A percentile compares a stretch with the other conserved stretches of the same genome.
These are phyloP conservation scores for Eristalis tenax DNA, from an alignment of 2,888 invertebrate species.

Conservation along the genomic window DNA sequence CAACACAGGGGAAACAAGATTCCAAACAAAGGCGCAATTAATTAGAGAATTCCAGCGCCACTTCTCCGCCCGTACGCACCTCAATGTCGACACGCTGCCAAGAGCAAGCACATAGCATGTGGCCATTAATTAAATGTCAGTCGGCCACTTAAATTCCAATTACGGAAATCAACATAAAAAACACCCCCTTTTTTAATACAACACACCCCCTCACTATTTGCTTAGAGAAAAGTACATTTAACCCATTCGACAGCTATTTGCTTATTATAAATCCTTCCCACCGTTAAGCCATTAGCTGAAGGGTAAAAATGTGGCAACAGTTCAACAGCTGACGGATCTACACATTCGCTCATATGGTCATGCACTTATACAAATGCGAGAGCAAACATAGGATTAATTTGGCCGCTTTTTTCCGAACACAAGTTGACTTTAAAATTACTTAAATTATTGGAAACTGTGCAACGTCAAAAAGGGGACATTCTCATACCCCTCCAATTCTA, in stretches of 20 bases:
- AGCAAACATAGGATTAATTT: not conserved
- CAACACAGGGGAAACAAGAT: constrained; percentile 22
- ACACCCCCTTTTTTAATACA: constrained; percentile 45
- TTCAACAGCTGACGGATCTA: constrained; percentile 32
- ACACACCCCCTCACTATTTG: constrained; percentile 14
- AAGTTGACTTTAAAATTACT: constrained; percentile 34
- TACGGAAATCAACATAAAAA: constrained; percentile 56
- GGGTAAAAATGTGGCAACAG: constrained; percentile 7
- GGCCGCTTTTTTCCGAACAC: not conserved
- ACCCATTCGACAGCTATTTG: constrained; percentile 33
- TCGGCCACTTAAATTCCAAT: constrained; percentile 62
- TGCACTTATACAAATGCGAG: not conserved
- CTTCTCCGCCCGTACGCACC: not conserved
- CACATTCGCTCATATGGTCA: not conserved
- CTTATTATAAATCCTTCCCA: constrained; percentile 35
- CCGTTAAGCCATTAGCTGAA: constrained; percentile 35
- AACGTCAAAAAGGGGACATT: not conserved
- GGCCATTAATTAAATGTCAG: constrained; percentile 64
- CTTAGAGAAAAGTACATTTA: constrained; percentile 18
- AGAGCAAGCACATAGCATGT: constrained; percentile 15
- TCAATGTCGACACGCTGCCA: not conserved
- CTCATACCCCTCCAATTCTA: not conserved
- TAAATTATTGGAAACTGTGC: constrained; percentile 17
- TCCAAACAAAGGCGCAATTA: constrained; percentile 36
- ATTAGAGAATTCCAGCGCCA: constrained; percentile 32